Evolutionary conservation across 2,888 invertebrate species (phyloP), one percentile per base, ranked within the genome.

Genomic region (Polyommatus icarus): DNA sequence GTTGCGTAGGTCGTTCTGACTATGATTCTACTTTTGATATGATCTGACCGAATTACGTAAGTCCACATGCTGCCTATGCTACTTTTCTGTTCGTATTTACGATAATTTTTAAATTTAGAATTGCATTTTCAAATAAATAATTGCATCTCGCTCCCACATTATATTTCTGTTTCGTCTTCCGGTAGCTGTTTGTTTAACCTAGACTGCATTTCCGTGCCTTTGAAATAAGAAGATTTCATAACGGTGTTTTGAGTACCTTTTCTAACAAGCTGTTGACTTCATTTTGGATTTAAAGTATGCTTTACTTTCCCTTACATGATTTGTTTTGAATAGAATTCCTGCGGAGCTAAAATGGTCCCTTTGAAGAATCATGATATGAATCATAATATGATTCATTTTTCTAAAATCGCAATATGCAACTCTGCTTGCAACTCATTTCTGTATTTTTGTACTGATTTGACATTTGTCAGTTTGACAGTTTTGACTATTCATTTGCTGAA

Each of bases 121-220:
- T 4, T 24, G 15, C 15, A 7, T 50, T 75, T 20, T 18, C 24
- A 50, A n/a, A 2, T 59, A 67, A 46, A 67, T 61, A n/a, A n/a
- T n/a, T n/a, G n/a, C n/a, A n/a, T n/a, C n/a, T n/a, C n/a, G n/a
- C n/a, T n/a, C n/a, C n/a, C n/a, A n/a, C n/a, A n/a, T n/a, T n/a
- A n/a, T n/a, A n/a, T n/a, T n/a, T 24, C 12, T 61, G 10, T 20
- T 20, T 61, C 24, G 12, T 1, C 72, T 72, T 72, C 72, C 72
- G 72, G 72, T 40, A n/a, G 40, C 6, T 40, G 71, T 36, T 36
- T 72, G 29, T 72, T 36, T 40, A 72, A 72, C 72, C 72, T 36
- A 71, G n/a, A n/a, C 29, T 71, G 72, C 72, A 40, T 72, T 72
- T 72, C 72, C 72, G 15, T n/a, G 18, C 72, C 40, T 72, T 72